These are phyloP conservation scores for Sebastes fasciatus DNA, from an alignment of 2,113 vertebrate genomes.

Conservation along the genomic window DNA sequence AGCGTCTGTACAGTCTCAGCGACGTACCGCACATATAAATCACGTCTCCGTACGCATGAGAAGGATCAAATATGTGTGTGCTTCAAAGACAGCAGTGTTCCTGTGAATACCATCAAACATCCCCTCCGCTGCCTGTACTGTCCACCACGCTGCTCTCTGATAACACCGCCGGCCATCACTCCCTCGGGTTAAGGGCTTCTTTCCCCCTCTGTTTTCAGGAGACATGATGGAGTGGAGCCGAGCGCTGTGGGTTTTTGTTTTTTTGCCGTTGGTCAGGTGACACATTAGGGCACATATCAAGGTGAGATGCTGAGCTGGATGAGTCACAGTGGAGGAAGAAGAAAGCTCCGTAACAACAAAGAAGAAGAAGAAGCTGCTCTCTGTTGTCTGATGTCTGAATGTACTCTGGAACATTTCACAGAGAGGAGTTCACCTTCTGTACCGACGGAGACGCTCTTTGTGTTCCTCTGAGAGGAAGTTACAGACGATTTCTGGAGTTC, in stretches of 20 bases:
- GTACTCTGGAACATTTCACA: not conserved
- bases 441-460: not conserved
- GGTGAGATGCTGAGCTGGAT: constrained; percentile 20
- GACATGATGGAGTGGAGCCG: not conserved
- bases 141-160: not conserved
- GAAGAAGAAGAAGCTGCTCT: not conserved
- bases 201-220: not conserved
- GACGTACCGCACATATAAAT: not conserved
- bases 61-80: not conserved
- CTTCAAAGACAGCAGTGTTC: not conserved
- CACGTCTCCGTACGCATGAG: not conserved
- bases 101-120: not conserved
- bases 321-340: constrained; percentile 12
- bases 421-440: not conserved
- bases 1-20: not conserved
- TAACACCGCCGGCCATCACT: not conserved
- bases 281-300: constrained; percentile 29
- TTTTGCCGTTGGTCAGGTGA: constrained; percentile 27
- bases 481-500: too few species aligned
- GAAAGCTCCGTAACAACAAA: not conserved
- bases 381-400: not conserved
- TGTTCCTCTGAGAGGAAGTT: not conserved
- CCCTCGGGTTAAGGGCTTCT: not conserved
- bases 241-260: not conserved
- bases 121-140: not conserved